A percentile compares a stretch with the other conserved stretches of the same genome.
These are phyloP conservation scores for Acrocephalus kingi DNA, from an alignment of 2,113 vertebrate species.

Conservation along the genomic window DNA sequence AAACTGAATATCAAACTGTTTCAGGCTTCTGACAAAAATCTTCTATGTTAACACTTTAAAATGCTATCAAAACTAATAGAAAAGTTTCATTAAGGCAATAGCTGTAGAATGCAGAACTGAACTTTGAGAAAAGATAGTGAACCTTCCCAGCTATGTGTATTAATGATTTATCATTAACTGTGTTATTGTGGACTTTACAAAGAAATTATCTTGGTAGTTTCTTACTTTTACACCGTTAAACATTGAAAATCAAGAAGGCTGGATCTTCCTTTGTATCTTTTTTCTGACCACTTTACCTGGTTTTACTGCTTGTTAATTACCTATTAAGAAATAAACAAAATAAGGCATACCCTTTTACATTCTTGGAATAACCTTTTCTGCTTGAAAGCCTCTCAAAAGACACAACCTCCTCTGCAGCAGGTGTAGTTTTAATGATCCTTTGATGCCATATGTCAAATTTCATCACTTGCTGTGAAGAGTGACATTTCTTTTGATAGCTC, in stretches of 20 bases:
- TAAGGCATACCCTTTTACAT: conserved; percentile 69
- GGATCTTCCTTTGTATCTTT: not conserved
- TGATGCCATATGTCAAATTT: conserved; percentile 98
- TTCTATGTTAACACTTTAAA: not conserved
- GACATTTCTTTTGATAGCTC: conserved; percentile 89
- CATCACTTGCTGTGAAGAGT: conserved; percentile 93
- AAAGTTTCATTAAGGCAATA: not conserved
- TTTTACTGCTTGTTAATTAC: conserved; percentile 57
- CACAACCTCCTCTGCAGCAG: conserved; percentile 83
- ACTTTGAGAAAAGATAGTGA: not conserved
- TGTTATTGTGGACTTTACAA: not conserved
- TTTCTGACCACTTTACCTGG: not conserved
- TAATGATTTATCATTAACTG: not conserved
- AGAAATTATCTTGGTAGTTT: not conserved
- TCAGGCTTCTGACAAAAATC: not conserved
- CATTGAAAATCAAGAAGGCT: not conserved
- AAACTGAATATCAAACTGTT: not conserved
- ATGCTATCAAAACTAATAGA: not conserved
- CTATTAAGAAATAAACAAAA: conserved; percentile 59
- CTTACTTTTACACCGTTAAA: not conserved
- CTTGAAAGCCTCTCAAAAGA: conserved; percentile 81
- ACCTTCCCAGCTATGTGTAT: not conserved
- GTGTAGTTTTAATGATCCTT: conserved; percentile 91
- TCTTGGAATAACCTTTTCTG: conserved; percentile 78
- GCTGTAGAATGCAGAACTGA: not conserved